Percentiles rank a stretch among this genome's conserved stretches.
Conservation (phyloP, 1,140 invertebrate species). For the Drosophila rufa region DNA sequence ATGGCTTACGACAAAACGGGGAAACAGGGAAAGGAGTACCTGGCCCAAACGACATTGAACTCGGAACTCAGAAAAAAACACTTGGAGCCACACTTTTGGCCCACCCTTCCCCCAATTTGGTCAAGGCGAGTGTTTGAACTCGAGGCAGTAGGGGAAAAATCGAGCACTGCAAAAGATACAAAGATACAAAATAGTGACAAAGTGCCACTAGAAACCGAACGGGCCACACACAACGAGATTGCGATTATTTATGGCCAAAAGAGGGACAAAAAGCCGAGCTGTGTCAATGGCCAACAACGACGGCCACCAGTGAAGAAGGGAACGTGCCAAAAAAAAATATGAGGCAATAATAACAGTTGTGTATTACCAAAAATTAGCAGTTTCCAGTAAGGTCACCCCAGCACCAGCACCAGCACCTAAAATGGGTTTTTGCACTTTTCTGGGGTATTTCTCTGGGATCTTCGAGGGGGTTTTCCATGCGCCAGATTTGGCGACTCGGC, state of each 20-base stretch:
- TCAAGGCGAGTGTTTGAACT: conserved; percentile 66
- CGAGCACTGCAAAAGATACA: conserved; percentile 5
- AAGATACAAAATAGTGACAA: conserved; percentile 55
- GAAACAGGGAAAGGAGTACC: conserved; percentile 1
- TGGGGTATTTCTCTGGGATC: conserved; percentile 20
- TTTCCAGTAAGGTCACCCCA: conserved; percentile 52
- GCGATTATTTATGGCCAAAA: conserved; percentile 70
- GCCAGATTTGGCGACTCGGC: conserved; percentile 42
- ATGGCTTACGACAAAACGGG: conserved; percentile 8
- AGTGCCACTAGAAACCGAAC: conserved; percentile 68
- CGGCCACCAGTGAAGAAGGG: conserved; percentile 52
- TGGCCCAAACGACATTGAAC: conserved; percentile 66
- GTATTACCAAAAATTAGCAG: conserved; percentile 34
- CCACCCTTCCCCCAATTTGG: conserved; percentile 52
- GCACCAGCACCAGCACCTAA: not conserved
- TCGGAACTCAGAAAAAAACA: conserved; percentile 24
- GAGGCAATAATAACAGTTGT: conserved; percentile 50
- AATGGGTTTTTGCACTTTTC: conserved; percentile 23
- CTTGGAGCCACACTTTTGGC: conserved; percentile 26
- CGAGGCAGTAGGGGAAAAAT: conserved; percentile 4
- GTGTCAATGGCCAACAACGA: conserved; percentile 74
- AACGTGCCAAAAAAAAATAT: conserved; percentile 51
- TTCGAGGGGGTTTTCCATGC: conserved; percentile 43
- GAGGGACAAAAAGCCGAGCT: conserved; percentile 64
- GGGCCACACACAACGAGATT: conserved; percentile 45